Conservation (phyloP, 2,888 invertebrate genomes). For the Netelia melanura region DNA sequence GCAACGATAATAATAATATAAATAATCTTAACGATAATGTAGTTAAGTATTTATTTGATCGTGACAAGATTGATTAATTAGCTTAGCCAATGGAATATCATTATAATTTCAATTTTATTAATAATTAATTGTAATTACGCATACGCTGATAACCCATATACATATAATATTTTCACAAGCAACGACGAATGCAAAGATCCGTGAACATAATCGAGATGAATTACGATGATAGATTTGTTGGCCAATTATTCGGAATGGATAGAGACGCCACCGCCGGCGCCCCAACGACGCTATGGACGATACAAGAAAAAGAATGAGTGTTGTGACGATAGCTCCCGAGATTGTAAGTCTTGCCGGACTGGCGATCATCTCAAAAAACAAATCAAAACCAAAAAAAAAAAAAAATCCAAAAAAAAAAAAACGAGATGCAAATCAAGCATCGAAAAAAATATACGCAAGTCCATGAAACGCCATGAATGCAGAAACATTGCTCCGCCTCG, state of each 20-base stretch:
- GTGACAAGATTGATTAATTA: slow-evolving; percentile 29
- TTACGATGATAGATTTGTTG: slow-evolving; percentile 79
- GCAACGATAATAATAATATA: slow-evolving; percentile 20
- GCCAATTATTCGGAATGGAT: slow-evolving; percentile 83
- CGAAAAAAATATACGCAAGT: slow-evolving; percentile 71
- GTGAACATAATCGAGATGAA: slow-evolving; percentile 67
- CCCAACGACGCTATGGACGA: slow-evolving; percentile 79
- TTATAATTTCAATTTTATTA: background rate
- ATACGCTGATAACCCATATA: slow-evolving; percentile 13
- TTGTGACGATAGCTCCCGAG: slow-evolving; percentile 84
- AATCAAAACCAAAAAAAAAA: slow-evolving; percentile 57
- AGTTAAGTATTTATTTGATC: slow-evolving; percentile 34
- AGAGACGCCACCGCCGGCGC: slow-evolving; percentile 78
- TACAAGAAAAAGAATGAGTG: slow-evolving; percentile 85
- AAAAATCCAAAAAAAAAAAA: slow-evolving; percentile 45
- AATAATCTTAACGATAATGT: slow-evolving; percentile 31
- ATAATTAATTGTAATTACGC: background rate
- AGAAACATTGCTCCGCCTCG: slow-evolving; percentile 81
- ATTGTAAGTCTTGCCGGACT: slow-evolving; percentile 82
- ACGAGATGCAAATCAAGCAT: slow-evolving; percentile 68
- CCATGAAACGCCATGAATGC: slow-evolving; percentile 78
- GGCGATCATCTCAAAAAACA: slow-evolving; percentile 64
- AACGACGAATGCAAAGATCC: slow-evolving; percentile 19
- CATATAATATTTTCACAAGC: slow-evolving; percentile 26
- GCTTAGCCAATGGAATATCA: slow-evolving; percentile 13